These are phyloP conservation scores for Drosophila bocqueti DNA, from an alignment of 1,140 invertebrate species.

Conservation along the genomic window DNA sequence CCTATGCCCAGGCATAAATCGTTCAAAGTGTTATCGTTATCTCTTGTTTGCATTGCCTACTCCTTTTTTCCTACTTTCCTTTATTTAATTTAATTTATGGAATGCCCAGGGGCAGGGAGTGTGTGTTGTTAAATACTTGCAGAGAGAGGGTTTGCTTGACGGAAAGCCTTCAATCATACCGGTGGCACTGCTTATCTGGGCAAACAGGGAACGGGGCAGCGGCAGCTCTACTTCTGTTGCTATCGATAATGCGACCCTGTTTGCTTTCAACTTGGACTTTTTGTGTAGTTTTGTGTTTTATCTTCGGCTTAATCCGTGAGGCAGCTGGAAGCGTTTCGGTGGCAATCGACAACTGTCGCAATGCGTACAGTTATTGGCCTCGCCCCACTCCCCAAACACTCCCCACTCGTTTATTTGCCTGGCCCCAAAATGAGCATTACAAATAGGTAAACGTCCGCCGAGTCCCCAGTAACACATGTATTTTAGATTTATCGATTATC, in stretches of 20 bases:
- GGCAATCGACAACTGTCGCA: conserved; percentile 66
- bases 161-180: conserved; percentile 74
- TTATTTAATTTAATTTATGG: conserved; percentile 57
- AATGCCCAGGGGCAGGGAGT: conserved; percentile 33
- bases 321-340: conserved; percentile 57
- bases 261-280: conserved; percentile 33
- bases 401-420: conserved; percentile 52
- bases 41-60: conserved; percentile 56
- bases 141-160: conserved; percentile 37
- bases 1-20: conserved; percentile 62
- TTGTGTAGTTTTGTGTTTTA: conserved; percentile 37
- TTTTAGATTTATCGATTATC: conserved; percentile 76
- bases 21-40: conserved; percentile 73
- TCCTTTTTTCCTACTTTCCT: conserved; percentile 43
- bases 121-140: conserved; percentile 24
- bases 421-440: conserved; percentile 56
- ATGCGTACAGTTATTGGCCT: conserved; percentile 34
- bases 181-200: conserved; percentile 69
- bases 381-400: neutral
- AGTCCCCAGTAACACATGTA: conserved; percentile 31
- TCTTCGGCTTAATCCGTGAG: conserved; percentile 54
- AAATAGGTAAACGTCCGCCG: conserved; percentile 48
- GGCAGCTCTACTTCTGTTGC: conserved; percentile 24
- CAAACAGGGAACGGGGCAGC: conserved; percentile 34
- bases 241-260: conserved; percentile 65